Evolutionary conservation across 2,113 vertebrate genomes (phyloP).

Genomic region (Ceyx margarethae): DNA sequence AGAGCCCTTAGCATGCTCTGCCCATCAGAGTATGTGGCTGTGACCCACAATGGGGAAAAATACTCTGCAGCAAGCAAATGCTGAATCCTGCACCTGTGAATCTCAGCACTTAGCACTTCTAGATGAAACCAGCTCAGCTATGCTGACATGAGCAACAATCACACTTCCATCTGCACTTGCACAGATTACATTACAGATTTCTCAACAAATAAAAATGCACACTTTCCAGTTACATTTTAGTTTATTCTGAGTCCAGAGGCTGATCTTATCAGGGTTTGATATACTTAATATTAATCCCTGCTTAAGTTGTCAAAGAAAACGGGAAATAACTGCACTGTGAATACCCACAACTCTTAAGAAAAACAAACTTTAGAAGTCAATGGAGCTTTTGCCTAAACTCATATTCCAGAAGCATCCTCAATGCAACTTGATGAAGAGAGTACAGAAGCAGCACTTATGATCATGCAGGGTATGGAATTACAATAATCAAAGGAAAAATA

Average conservation of each 20-base stretch:
- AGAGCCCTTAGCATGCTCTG: background rate
- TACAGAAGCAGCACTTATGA: background rate
- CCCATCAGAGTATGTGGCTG: background rate
- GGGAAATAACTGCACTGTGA: background rate
- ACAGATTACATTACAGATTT: background rate
- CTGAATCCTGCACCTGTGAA: conserved; percentile 16
- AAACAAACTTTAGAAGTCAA: background rate
- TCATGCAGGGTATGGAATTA: background rate
- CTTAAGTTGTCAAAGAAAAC: background rate
- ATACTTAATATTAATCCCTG: background rate
- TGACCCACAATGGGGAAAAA: background rate
- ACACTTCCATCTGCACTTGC: background rate
- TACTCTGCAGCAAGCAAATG: background rate
- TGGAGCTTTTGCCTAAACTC: background rate
- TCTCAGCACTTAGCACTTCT: background rate
- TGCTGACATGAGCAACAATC: conserved; percentile 19
- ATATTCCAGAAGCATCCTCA: background rate
- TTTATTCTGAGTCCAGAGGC: background rate
- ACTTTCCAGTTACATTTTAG: background rate
- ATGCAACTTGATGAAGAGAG: background rate
- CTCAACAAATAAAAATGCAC: background rate
- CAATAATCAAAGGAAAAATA: background rate
- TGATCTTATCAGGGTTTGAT: background rate
- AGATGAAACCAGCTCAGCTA: background rate
- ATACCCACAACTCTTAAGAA: background rate